Base-by-base conservation (phyloP, 2,888 invertebrate species). In the Melinopterus prodromus region DNA sequence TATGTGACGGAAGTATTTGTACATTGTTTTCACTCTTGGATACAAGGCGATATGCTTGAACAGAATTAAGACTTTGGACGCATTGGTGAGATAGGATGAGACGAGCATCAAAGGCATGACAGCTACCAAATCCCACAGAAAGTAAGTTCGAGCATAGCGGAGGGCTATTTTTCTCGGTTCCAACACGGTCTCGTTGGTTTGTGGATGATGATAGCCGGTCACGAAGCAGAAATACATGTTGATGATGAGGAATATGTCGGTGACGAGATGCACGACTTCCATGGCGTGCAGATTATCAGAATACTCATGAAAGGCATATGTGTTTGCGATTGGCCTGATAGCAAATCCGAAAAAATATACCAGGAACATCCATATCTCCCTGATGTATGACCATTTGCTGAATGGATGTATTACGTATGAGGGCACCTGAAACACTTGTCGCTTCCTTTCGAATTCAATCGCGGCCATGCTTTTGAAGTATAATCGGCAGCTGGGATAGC, bases 361-460 rank as follows among this genome's bases (percentile, higher is more conserved):
- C 6, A 83, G 6, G 38, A 79, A 81, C 80, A 83, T 77, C 35
- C 81, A 35, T 0, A 81, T 77, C 78, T 84, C 82, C 14, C 77
- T 70, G 37, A 75, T 79, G 69, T 81, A 69, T 6, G 72, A 74
- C 6, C 82, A 79, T 15, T 76, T 77, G 79, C 89, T 89, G 81
- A 85, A 88, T 0, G 89, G 89, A 82, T 89, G 89, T 81, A 89
- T 86, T 15, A 88, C 80, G 87, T 87, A 89, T 86, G 87, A 86
- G 36, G 86, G 69, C 0, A 80, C 15, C 6, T 86, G 85, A 16
- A 84, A 84, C 6, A 86, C 84, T 38, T 89, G 89, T 26, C 87
- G 83, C 79, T 85, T 86, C 77, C 87, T 88, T 79, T 89, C 89
- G 15, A 85, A 84, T n/a, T 84, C 83, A 5, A 89, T 83, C 6